Percentiles rank a stretch among this genome's conserved stretches.
These are phyloP conservation scores for Cheiracanthium punctorium DNA, from an alignment of 2,888 invertebrate genomes.

Conservation along the genomic window DNA sequence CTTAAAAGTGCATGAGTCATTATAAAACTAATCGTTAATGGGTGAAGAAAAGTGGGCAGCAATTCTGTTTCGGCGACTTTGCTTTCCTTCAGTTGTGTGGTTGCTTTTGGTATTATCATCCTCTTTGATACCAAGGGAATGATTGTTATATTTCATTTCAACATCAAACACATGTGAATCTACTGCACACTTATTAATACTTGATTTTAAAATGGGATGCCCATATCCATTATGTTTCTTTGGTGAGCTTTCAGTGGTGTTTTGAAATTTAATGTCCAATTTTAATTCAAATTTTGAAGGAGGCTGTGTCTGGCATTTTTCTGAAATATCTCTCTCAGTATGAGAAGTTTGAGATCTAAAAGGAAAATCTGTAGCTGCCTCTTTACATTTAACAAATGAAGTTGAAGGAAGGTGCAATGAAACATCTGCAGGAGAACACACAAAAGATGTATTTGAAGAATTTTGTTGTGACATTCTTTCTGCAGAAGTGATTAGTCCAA, in stretches of 20 bases:
- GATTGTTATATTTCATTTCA: neutral
- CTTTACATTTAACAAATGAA: neutral
- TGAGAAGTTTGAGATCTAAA: neutral
- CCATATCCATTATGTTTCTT: neutral
- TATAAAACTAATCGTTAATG: slow-evolving; percentile 28
- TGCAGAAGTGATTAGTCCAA: no score
- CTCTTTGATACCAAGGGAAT: neutral
- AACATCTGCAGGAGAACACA: neutral
- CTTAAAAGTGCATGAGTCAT: slow-evolving; percentile 35
- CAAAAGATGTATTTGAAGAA: neutral
- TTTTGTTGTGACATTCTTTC: neutral
- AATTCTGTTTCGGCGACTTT: slow-evolving; percentile 41
- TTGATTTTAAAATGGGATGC: neutral
- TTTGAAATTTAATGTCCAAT: neutral
- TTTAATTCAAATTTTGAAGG: neutral
- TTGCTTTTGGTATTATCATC: slow-evolving; percentile 55
- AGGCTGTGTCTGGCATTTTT: neutral
- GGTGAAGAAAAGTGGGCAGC: slow-evolving; percentile 63
- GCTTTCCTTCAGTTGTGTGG: slow-evolving; percentile 21
- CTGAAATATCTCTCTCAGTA: neutral
- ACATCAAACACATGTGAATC: slow-evolving; percentile 33
- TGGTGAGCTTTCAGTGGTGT: neutral
- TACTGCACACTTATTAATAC: neutral
- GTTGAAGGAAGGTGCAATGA: neutral
- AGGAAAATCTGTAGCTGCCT: neutral